phyloP scores from a whole-genome alignment of 2,888 invertebrate genomes.

The Schizaphis graminum region DNA sequence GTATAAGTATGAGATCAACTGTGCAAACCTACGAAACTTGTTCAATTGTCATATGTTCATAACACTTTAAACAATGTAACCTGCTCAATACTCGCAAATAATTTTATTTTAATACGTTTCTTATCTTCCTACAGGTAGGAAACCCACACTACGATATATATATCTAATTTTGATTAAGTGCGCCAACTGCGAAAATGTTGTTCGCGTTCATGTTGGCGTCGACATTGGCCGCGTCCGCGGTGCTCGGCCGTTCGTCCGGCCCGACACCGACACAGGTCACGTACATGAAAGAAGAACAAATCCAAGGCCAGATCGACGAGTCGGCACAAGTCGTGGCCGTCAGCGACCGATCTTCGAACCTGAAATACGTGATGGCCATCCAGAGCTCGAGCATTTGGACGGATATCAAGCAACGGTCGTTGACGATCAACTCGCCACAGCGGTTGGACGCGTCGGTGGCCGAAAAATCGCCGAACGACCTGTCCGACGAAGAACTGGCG shows the following conservation, averaged over 20 bases:
- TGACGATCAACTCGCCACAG: not conserved
- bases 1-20: not conserved
- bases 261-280: fast-evolving
- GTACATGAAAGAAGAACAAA: not conserved
- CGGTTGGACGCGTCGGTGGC: not conserved
- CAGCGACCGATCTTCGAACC: not conserved
- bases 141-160: not conserved
- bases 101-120: not conserved
- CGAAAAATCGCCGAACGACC: not conserved
- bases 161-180: not conserved
- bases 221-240: no score
- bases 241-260: not conserved
- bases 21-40: not conserved
- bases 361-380: constrained; percentile 19
- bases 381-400: constrained; percentile 31
- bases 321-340: not conserved
- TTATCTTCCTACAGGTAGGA: no score
- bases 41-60: not conserved
- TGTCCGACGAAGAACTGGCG: not conserved
- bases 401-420: not conserved
- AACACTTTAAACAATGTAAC: not conserved
- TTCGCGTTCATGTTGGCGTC: not conserved
- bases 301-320: not conserved
- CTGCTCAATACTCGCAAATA: not conserved
- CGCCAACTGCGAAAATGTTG: not conserved